Base-by-base conservation (phyloP, 2,797 vertebrate species). In the Danionella dracula region DNA sequence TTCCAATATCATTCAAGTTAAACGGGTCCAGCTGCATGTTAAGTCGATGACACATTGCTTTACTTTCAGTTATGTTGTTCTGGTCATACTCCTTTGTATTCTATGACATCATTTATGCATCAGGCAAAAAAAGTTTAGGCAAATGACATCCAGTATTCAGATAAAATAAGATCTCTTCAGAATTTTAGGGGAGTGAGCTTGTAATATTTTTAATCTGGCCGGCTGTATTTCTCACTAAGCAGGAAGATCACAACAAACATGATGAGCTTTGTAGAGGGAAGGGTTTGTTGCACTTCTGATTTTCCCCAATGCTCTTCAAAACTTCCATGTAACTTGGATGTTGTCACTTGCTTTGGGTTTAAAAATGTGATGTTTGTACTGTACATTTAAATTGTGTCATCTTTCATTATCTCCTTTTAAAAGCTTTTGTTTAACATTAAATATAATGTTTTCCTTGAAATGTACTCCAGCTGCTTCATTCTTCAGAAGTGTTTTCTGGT, bases 21-120 rank as follows among this genome's bases (percentile, higher is more conserved):
- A 65, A 55, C 62, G 10, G 9, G 62, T 46, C 13, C 29, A 45
- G 20, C 50, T 27, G 31, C 62, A 55, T 55, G n/a, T 27, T 46
- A 54, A 31, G 21, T 5, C 1, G 1, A 34, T 44, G 29, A 64
- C 9, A 40, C 42, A 27, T 4, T 21, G 16, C 15, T 34, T 64
- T 32, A 42, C 21, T 54, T 32, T 44, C 7, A 32, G 61, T 44
- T 29, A 64, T 27, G 44, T 49, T 53, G 41, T 64, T 16, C 17
- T 34, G 32, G 37, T 50, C 21, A 17, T 16, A 15, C n/a, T 10
- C n/a, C 7, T 31, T 9, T 1, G 9, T 5, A 1, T 31, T n/a
- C n/a, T 27, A 27, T 35, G 9, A 35, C 10, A 9, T 4, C 6
- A 35, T 35, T 8, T 4, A 3, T 35, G 32, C 32, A 35, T 35